Percentiles rank a stretch among this genome's conserved stretches.
Conservation (phyloP, 2,888 invertebrate species). For the Agonopterix arenella region DNA sequence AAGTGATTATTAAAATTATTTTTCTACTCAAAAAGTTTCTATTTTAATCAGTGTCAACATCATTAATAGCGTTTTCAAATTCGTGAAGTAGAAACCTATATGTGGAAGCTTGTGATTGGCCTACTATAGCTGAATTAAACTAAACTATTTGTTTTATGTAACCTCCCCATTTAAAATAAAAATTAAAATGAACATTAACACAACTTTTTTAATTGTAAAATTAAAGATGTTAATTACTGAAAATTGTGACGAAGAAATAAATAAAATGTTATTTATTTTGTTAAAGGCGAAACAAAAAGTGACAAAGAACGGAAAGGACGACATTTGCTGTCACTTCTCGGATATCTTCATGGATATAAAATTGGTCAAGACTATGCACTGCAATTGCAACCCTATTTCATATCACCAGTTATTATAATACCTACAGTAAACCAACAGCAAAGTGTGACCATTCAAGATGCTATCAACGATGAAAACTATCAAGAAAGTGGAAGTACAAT, state of each 20-base stretch:
- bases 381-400: constrained; percentile 21
- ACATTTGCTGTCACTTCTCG: constrained; percentile 26
- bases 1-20: constrained; percentile 12
- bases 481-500: constrained; percentile 21
- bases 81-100: too few species aligned
- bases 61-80: too few species aligned
- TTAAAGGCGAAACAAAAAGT: constrained; percentile 21
- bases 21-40: too few species aligned
- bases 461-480: constrained; percentile 20
- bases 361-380: constrained; percentile 25
- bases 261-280: constrained; percentile 2
- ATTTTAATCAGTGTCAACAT: too few species aligned
- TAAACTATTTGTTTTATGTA: too few species aligned
- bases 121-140: too few species aligned
- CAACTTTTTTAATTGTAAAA: background rate
- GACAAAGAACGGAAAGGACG: constrained; percentile 13
- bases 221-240: background rate
- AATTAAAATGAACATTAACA: too few species aligned
- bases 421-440: constrained; percentile 33
- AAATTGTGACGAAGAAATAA: background rate
- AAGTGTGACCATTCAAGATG: constrained; percentile 26
- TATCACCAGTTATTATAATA: constrained; percentile 30
- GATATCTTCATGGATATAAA: constrained; percentile 28
- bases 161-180: too few species aligned
- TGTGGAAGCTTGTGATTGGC: too few species aligned